Conservation (phyloP, 1,140 invertebrate genomes). For the Littorina saxatilis region DNA sequence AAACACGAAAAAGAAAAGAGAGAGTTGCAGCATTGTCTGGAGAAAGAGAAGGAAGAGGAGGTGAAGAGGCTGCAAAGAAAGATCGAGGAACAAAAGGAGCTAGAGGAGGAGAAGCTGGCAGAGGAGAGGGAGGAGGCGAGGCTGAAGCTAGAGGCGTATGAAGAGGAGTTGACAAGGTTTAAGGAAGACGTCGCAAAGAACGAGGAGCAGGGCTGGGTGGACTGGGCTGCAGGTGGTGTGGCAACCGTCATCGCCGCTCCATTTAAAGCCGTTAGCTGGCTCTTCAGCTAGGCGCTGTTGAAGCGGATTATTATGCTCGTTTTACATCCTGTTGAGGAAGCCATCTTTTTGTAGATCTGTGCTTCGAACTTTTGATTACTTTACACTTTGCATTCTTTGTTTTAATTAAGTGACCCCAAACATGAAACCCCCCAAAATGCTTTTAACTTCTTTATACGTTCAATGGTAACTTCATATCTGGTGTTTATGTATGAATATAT, state of each 20-base stretch:
- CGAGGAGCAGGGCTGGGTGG: slow-evolving; percentile 15
- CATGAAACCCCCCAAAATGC: no score
- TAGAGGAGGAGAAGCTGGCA: background rate
- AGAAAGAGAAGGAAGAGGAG: background rate
- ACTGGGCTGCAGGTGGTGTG: background rate
- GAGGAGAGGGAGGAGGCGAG: background rate
- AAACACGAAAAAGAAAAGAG: background rate
- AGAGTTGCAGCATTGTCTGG: background rate
- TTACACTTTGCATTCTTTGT: no score
- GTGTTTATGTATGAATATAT: no score
- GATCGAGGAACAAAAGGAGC: background rate
- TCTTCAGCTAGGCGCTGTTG: no score
- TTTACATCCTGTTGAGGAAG: no score
- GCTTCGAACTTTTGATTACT: no score
- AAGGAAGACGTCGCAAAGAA: slow-evolving; percentile 8
- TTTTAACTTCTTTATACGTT: no score
- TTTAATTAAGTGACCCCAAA: no score
- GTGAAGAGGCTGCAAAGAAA: background rate
- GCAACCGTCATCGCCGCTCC: background rate
- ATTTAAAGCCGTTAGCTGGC: no score
- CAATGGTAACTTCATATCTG: no score
- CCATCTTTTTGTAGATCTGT: no score
- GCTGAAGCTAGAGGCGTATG: background rate
- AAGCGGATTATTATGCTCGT: no score
- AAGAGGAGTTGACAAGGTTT: slow-evolving; percentile 6